A percentile compares a stretch with the other conserved stretches of the same genome.
phyloP scores from a whole-genome alignment of 1,140 invertebrate species.

The Platorchestia sp. region DNA sequence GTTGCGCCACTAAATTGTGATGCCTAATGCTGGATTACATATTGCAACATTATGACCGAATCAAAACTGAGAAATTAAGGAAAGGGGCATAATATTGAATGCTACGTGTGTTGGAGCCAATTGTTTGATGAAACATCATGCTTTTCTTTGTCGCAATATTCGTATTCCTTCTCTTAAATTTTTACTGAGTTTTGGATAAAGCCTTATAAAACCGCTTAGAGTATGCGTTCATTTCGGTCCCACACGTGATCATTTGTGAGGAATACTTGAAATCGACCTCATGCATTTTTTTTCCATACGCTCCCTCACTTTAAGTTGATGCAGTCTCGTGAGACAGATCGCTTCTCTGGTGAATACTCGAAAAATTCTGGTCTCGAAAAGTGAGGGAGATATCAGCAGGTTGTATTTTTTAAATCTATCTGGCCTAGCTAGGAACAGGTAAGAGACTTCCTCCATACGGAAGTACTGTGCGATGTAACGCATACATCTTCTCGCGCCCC shows the following conservation, averaged over 20 bases:
- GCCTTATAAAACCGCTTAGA: neutral
- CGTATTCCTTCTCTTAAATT: too few species aligned
- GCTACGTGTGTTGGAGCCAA: neutral
- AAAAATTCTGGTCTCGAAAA: neutral
- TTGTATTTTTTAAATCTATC: neutral
- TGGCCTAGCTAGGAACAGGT: neutral
- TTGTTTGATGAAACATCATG: neutral
- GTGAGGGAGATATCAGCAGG: neutral
- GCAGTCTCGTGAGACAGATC: neutral
- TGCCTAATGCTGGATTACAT: neutral
- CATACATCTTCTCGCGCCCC: neutral
- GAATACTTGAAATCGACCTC: neutral
- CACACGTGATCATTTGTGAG: neutral
- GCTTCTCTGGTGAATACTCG: neutral
- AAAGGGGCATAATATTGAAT: neutral
- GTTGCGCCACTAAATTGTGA: neutral
- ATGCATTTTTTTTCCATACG: neutral
- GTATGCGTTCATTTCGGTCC: neutral
- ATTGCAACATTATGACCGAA: neutral
- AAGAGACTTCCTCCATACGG: neutral
- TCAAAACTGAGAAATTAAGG: neutral
- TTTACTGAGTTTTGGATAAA: too few species aligned
- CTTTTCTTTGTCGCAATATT: neutral
- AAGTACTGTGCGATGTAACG: neutral
- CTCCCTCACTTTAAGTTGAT: neutral